Conservation (phyloP, 1,140 invertebrate genomes). For the Atopsyche davidsoni region DNA sequence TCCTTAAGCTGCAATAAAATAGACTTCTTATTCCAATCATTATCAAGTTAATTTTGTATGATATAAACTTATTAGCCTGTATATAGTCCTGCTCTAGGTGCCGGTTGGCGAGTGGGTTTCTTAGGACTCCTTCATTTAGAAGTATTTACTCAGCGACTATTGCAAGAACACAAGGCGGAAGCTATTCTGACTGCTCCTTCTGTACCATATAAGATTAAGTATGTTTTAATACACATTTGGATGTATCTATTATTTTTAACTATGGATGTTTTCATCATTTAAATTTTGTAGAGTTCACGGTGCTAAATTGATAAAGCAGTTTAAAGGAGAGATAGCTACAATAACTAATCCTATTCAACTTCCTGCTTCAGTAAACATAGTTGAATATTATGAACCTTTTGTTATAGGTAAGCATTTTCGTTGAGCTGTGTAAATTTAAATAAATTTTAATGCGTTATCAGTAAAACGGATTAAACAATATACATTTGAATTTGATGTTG, state of each 20-base stretch:
- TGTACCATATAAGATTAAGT: constrained; percentile 88
- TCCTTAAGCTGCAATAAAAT: not conserved
- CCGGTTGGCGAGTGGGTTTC: constrained; percentile 92
- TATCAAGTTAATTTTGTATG: constrained; percentile 2
- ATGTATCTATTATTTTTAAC: not conserved
- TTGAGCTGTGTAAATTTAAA: not conserved
- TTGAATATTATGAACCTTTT: constrained; percentile 81
- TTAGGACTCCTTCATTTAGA: constrained; percentile 93
- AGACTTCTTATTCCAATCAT: constrained; percentile 1
- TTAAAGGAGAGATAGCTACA: constrained; percentile 57
- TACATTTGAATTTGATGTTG: no score
- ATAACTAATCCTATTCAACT: constrained; percentile 83
- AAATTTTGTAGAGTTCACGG: constrained; percentile 46
- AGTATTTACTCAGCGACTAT: constrained; percentile 87
- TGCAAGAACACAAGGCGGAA: constrained; percentile 88
- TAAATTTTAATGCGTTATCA: no score
- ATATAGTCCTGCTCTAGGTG: constrained; percentile 82
- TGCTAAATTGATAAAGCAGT: constrained; percentile 56
- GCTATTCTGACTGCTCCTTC: constrained; percentile 89
- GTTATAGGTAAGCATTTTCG: constrained; percentile 53
- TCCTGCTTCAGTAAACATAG: constrained; percentile 62
- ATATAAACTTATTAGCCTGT: no score
- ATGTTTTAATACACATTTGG: constrained; percentile 35
- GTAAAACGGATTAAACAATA: no score
- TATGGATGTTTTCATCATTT: not conserved